These are phyloP conservation scores for Drosophila paulistorum DNA, from an alignment of 1,140 invertebrate species.

Conservation along the genomic window DNA sequence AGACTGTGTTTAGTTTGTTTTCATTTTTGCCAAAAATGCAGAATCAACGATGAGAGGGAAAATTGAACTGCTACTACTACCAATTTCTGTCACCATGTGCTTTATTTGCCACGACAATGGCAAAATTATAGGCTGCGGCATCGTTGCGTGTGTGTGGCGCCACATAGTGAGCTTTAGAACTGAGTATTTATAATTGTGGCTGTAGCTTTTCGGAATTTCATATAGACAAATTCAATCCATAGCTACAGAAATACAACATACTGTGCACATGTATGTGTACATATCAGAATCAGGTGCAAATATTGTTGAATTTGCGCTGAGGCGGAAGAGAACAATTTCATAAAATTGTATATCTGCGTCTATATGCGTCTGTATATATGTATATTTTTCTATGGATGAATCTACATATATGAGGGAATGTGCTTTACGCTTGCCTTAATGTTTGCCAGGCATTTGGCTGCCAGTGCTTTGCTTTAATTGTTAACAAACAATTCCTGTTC, in stretches of 20 bases:
- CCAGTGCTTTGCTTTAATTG: slow-evolving; percentile 64
- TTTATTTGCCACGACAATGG: neutral
- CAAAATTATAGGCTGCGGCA: neutral
- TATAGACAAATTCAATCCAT: neutral
- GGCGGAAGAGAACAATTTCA: slow-evolving; percentile 31
- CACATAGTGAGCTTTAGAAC: slow-evolving; percentile 9
- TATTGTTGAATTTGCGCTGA: slow-evolving; percentile 71
- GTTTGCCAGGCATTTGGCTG: slow-evolving; percentile 54
- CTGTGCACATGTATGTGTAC: neutral
- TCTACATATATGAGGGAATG: neutral
- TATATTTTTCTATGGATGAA: neutral
- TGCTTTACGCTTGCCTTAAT: slow-evolving; percentile 46
- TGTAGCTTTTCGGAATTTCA: neutral
- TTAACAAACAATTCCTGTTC: slow-evolving; percentile 41
- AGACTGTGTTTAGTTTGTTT: no score
- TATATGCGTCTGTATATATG: slow-evolving; percentile 23
- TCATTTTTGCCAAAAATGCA: no score
- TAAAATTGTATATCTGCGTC: slow-evolving; percentile 31
- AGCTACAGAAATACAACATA: slow-evolving; percentile 16
- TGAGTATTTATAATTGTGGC: slow-evolving; percentile 6
- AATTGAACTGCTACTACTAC: no score
- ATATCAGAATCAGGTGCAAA: slow-evolving; percentile 70
- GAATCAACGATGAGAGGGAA: no score
- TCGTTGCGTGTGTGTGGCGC: slow-evolving; percentile 6
- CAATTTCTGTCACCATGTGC: neutral